These are phyloP conservation scores for Clivina fossor DNA, from an alignment of 2,888 invertebrate species.

Conservation along the genomic window DNA sequence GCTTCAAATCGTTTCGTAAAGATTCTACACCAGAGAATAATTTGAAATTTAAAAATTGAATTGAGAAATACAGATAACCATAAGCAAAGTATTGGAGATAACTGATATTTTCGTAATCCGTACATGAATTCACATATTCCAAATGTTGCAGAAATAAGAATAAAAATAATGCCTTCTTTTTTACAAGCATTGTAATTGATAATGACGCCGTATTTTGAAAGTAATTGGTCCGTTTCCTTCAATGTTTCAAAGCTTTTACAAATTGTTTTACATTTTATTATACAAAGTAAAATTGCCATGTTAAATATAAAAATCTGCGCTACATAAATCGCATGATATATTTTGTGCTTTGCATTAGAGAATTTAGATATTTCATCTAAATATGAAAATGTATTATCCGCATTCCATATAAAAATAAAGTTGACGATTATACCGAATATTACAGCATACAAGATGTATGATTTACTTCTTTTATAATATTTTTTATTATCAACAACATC, in stretches of 20 bases:
- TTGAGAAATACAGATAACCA: neutral
- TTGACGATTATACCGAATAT: too few species aligned
- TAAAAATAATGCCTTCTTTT: neutral
- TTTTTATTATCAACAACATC: too few species aligned
- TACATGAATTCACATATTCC: neutral
- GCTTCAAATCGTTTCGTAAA: constrained; percentile 14
- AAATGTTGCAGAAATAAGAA: neutral
- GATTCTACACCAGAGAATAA: constrained; percentile 8
- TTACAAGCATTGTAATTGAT: neutral
- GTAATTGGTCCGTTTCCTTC: neutral
- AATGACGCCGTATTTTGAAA: constrained; percentile 2
- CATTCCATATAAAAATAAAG: too few species aligned
- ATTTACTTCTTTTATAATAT: too few species aligned
- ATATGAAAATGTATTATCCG: neutral
- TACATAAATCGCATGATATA: constrained; percentile 6
- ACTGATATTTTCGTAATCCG: neutral
- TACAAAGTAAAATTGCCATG: neutral
- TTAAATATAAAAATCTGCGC: constrained; percentile 1
- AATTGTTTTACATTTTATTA: constrained; percentile 1
- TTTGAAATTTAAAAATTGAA: constrained; percentile 1
- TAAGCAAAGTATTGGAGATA: neutral
- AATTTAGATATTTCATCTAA: neutral
- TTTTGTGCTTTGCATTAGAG: constrained; percentile 4
- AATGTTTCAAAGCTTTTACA: neutral
- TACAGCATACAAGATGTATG: too few species aligned